Evolutionary conservation across 2,113 vertebrate species (phyloP).

Genomic region (Numenius arquata): DNA sequence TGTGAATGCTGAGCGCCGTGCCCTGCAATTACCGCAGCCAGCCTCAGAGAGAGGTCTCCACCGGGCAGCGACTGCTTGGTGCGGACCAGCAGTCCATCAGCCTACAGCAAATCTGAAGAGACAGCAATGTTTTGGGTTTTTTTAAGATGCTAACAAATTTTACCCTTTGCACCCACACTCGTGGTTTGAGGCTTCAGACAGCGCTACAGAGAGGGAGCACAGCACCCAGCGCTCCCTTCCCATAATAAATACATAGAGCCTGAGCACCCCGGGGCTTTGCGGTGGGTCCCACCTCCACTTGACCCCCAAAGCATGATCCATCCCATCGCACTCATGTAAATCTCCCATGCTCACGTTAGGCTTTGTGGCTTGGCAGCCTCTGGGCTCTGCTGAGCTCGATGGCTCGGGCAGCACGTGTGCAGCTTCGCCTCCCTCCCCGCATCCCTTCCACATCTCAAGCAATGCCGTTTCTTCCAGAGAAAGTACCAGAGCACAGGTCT

Average conservation of each 20-base stretch:
- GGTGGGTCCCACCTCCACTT: not conserved
- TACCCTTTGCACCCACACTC: not conserved
- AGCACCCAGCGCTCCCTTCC: not conserved
- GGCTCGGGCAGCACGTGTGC: fast-evolving
- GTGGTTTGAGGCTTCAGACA: not conserved
- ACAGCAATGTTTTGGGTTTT: not conserved
- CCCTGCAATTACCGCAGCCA: conserved; percentile 7
- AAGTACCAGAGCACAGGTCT: fast-evolving
- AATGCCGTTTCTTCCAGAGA: fast-evolving
- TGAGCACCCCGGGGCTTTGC: not conserved
- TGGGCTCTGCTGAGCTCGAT: not conserved
- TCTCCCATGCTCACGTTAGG: fast-evolving
- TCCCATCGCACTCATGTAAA: too few relatives aligned
- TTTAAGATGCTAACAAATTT: not conserved
- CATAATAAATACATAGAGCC: not conserved
- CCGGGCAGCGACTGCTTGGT: not conserved
- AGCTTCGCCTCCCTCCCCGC: too few relatives aligned
- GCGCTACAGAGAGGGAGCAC: not conserved
- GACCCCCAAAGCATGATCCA: not conserved
- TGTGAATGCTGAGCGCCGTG: not conserved
- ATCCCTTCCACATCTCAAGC: not conserved
- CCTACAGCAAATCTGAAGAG: conserved; percentile 6
- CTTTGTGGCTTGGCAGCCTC: not conserved
- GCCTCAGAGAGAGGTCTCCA: not conserved
- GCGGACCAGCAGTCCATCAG: not conserved